Percentiles rank a stretch among this genome's conserved stretches.
Conservation (phyloP, 1,140 invertebrate species). For the Globodera rostochiensis region DNA sequence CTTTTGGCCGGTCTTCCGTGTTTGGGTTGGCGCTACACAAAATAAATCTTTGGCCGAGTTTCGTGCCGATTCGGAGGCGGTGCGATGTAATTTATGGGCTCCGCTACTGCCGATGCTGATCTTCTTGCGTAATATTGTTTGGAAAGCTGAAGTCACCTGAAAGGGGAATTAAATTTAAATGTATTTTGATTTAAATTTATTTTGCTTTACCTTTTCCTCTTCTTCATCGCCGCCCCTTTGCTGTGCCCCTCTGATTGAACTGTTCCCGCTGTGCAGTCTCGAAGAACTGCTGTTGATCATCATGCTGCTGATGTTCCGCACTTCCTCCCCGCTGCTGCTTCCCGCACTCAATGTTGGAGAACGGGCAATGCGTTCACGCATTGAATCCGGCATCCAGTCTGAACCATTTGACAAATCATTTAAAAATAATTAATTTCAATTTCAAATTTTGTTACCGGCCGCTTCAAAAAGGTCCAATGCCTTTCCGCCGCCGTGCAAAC, state of each 20-base stretch:
- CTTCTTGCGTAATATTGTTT: constrained; percentile 25
- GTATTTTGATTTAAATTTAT: neutral
- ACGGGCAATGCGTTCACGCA: neutral
- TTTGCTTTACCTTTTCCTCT: neutral
- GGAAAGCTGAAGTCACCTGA: constrained; percentile 13
- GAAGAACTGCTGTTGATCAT: neutral
- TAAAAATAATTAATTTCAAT: neutral
- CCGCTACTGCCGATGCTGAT: constrained; percentile 1
- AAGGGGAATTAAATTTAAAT: neutral
- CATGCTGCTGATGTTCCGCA: neutral
- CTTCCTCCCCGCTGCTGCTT: neutral
- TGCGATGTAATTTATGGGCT: neutral
- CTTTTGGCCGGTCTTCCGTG: too few species aligned
- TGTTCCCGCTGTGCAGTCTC: neutral
- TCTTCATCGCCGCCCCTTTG: neutral
- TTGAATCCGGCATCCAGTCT: neutral
- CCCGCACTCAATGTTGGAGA: constrained; percentile 9
- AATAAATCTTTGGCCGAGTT: neutral
- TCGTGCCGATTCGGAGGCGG: neutral
- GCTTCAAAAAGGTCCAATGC: constrained; percentile 21
- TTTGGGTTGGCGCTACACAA: neutral
- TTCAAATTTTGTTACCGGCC: neutral
- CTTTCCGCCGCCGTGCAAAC: constrained; percentile 8
- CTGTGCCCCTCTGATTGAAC: neutral
- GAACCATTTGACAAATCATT: neutral